Evolutionary conservation across 2,113 vertebrate species (phyloP).

Genomic region (Rhineura floridana): DNA sequence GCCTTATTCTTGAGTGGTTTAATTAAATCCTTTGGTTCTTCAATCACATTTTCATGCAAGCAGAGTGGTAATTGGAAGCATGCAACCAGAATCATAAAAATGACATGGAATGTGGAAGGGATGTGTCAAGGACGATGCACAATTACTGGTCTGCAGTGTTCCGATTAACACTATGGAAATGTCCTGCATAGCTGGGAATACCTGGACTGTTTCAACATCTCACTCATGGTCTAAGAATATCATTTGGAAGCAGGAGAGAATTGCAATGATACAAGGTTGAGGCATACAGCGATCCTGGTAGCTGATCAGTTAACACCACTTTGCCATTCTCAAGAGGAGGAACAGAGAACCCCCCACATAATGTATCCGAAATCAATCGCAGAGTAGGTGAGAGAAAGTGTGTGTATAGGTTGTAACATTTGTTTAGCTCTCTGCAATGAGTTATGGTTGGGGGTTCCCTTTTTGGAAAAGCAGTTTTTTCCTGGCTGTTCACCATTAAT

Average conservation of each 20-base stretch:
- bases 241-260: not conserved
- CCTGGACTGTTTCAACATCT: too few species aligned
- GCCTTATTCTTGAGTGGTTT: constrained; percentile 37
- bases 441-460: constrained; percentile 52
- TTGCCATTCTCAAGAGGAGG: not conserved
- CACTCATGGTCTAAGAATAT: accelerated
- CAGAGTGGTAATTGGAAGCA: constrained; percentile 7
- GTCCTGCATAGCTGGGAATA: accelerated
- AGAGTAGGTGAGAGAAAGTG: not conserved
- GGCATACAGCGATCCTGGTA: not conserved
- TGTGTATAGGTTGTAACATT: constrained; percentile 40
- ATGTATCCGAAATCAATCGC: constrained; percentile 55
- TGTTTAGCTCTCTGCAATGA: constrained; percentile 54
- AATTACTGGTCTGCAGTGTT: not conserved
- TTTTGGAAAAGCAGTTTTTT: constrained; percentile 65
- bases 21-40: constrained; percentile 37
- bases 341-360: not conserved
- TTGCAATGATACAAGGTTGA: not conserved
- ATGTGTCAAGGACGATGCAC: not conserved
- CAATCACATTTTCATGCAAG: constrained; percentile 13
- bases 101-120: accelerated
- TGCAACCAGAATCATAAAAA: not conserved
- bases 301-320: not conserved
- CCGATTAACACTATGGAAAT: accelerated
- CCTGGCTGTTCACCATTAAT: constrained; percentile 54